These are phyloP conservation scores for Holacanthella duospinosa DNA, from an alignment of 2,888 invertebrate species.

Conservation along the genomic window DNA sequence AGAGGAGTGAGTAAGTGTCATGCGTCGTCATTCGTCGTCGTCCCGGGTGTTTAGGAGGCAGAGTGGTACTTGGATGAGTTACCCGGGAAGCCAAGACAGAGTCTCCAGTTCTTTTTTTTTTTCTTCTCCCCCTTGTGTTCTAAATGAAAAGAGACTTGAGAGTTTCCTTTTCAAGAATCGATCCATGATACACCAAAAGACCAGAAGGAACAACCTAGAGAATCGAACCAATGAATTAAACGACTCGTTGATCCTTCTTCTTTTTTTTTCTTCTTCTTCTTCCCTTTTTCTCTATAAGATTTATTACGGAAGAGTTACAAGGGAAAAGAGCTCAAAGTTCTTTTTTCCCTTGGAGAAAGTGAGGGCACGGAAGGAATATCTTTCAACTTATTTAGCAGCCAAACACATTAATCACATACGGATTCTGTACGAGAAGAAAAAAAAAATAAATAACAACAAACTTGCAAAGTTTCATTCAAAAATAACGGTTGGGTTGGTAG, in stretches of 20 bases:
- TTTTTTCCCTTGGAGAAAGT: neutral
- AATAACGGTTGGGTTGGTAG: too few species aligned
- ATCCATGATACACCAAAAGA: constrained; percentile 3
- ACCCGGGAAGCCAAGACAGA: neutral
- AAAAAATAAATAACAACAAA: too few species aligned
- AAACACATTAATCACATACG: neutral
- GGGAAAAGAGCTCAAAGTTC: neutral
- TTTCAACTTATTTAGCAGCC: constrained; percentile 3
- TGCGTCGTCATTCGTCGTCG: neutral
- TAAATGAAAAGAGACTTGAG: constrained; percentile 1
- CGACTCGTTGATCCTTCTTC: constrained; percentile 6
- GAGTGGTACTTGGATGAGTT: neutral
- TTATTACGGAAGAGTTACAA: neutral
- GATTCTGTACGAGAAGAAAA: too few species aligned
- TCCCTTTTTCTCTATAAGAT: neutral
- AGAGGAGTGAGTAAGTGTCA: too few species aligned
- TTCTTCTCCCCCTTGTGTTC: neutral
- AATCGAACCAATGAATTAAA: constrained; percentile 6
- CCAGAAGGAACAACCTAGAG: neutral
- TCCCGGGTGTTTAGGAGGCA: neutral
- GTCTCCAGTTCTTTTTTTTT: neutral
- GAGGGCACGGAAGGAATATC: constrained; percentile 1
- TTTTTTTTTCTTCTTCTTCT: neutral
- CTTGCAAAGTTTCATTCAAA: too few species aligned
- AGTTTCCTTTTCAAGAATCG: constrained; percentile 5